Evolutionary conservation across 2,888 invertebrate genomes (phyloP).

Genomic region (Eupithecia tripunctaria): DNA sequence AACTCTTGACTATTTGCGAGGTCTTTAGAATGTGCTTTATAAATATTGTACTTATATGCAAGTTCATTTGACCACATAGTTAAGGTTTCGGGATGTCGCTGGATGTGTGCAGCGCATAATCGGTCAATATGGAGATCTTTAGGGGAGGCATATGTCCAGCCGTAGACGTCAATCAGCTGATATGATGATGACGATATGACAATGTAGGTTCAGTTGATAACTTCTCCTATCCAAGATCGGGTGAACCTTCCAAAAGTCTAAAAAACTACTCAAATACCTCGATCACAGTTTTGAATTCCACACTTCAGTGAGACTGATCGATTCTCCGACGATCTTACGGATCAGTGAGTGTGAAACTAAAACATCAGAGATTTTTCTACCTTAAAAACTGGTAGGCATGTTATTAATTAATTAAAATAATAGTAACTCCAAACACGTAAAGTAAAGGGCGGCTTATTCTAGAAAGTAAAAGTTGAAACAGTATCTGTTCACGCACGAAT

Average conservation of each 20-base stretch:
- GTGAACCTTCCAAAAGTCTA: not conserved
- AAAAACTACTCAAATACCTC: not conserved
- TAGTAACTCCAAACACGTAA: constrained; percentile 1
- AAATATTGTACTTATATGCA: no score
- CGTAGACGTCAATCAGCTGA: no score
- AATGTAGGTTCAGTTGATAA: not conserved
- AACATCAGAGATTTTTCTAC: not conserved
- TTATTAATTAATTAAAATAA: not conserved
- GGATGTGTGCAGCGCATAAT: no score
- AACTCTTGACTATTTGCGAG: no score
- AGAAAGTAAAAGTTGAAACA: constrained; percentile 37
- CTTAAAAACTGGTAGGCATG: no score
- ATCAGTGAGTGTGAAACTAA: not conserved
- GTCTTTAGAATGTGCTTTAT: not conserved
- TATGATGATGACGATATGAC: no score
- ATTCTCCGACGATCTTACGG: not conserved
- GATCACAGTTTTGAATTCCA: not conserved
- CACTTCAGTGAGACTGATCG: not conserved
- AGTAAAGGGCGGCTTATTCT: constrained; percentile 23
- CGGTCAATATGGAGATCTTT: no score
- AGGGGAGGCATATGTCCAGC: no score
- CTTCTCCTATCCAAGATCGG: no score
- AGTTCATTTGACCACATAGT: not conserved
- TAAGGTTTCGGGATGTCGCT: no score
- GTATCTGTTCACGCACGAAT: constrained; percentile 42